A percentile compares a stretch with the other conserved stretches of the same genome.
Evolutionary conservation across 2,797 vertebrate species (phyloP).

Genomic region (Trematomus bernacchii): DNA sequence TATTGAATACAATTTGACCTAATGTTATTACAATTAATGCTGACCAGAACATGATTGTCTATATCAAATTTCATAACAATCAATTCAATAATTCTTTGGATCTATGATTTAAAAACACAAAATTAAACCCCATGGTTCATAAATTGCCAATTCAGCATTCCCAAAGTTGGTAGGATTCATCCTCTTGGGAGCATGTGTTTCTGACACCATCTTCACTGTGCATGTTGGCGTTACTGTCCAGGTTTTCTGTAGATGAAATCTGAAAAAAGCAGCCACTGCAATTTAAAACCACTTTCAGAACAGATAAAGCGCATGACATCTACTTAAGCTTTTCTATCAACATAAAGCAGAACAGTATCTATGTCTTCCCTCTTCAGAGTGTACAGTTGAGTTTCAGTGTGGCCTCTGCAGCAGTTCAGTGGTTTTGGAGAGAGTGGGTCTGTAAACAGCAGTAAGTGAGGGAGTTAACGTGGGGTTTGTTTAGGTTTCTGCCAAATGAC

Average conservation of each 20-base stretch:
- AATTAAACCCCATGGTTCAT: not conserved
- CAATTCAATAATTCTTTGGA: too few relatives aligned
- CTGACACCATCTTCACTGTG: too few relatives aligned
- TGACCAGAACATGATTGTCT: not conserved
- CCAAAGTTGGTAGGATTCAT: not conserved
- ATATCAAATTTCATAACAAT: not conserved
- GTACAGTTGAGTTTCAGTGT: conserved; percentile 5
- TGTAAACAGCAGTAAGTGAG: conserved; percentile 70
- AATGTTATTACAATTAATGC: not conserved
- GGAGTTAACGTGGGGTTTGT: conserved; percentile 74
- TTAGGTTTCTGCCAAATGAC: conserved; percentile 82
- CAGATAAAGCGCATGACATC: not conserved
- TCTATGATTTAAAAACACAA: not conserved
- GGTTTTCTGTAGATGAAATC: not conserved
- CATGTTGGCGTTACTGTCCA: too few relatives aligned
- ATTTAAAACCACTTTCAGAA: not conserved
- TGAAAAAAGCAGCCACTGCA: not conserved
- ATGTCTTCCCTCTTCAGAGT: not conserved
- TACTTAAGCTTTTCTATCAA: not conserved
- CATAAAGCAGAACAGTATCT: not conserved
- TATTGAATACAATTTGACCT: too few relatives aligned
- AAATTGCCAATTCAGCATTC: not conserved
- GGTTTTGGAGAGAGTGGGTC: conserved; percentile 44
- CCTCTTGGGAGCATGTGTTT: too few relatives aligned
- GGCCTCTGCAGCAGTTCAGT: conserved; percentile 37